These are phyloP conservation scores for Lethocerus indicus DNA, from an alignment of 1,140 invertebrate species.

Conservation along the genomic window DNA sequence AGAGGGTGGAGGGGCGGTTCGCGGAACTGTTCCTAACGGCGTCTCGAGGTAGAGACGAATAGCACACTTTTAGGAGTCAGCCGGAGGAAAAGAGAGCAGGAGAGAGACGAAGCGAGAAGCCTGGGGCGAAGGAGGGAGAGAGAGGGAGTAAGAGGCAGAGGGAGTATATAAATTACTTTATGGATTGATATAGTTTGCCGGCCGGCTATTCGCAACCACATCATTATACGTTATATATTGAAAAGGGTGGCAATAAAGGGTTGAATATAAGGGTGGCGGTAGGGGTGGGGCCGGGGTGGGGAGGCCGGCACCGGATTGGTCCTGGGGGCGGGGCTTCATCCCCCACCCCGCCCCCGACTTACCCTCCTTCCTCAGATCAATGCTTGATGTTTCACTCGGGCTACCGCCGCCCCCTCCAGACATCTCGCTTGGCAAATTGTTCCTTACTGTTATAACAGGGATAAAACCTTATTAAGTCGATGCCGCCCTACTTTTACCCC, in stretches of 20 bases:
- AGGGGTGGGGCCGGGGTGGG: conserved; percentile 3
- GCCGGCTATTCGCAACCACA: conserved; percentile 8
- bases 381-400: conserved; percentile 12
- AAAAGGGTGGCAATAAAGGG: conserved; percentile 14
- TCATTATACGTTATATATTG: conserved; percentile 16
- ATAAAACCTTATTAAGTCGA: conserved; percentile 13
- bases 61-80: too few species aligned
- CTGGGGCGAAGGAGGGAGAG: too few species aligned
- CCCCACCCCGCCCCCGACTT: conserved; percentile 1
- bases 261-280: conserved; percentile 4
- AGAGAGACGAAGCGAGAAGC: too few species aligned
- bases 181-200: conserved; percentile 8
- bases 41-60: too few species aligned
- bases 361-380: conserved; percentile 11
- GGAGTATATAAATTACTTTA: neutral
- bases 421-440: conserved; percentile 4
- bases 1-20: too few species aligned
- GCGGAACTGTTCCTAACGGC: too few species aligned
- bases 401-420: neutral
- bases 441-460: conserved; percentile 12
- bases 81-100: too few species aligned
- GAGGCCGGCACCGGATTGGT: conserved; percentile 3
- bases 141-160: too few species aligned
- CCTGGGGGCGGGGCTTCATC: too few species aligned
- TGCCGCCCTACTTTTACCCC: neutral